These are phyloP conservation scores for Xestobium rufovillosum DNA, from an alignment of 2,888 invertebrate species.

Conservation along the genomic window DNA sequence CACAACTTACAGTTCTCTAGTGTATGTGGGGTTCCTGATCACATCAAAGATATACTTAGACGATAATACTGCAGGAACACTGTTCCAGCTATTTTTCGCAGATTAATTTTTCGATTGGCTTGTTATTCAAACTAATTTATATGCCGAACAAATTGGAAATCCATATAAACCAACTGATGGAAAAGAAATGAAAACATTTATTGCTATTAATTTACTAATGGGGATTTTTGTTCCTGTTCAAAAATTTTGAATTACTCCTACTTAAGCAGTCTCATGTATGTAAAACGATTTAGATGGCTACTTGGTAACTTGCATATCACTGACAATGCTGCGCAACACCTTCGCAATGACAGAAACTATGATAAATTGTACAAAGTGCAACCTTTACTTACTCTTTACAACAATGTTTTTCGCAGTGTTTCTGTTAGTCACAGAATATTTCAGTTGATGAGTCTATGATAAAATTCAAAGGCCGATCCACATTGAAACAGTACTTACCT, in stretches of 20 bases:
- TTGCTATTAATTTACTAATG: conserved; percentile 25
- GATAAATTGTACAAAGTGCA: conserved; percentile 26
- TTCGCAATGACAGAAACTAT: conserved; percentile 18
- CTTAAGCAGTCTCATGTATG: conserved; percentile 19
- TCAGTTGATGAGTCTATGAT: conserved; percentile 9
- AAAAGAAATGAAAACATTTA: conserved; percentile 21
- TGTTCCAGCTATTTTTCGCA: no score
- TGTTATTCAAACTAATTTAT: conserved; percentile 24
- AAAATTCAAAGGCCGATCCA: conserved; percentile 9
- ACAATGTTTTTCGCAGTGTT: no score
- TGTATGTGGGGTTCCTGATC: no score
- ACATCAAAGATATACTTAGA: no score
- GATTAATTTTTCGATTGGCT: conserved; percentile 20
- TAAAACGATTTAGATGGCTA: conserved; percentile 21
- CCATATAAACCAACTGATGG: conserved; percentile 13
- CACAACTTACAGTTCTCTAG: no score
- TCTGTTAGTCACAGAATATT: conserved; percentile 3
- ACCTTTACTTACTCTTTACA: conserved; percentile 20
- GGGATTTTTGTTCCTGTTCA: conserved; percentile 24
- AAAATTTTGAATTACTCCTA: conserved; percentile 19
- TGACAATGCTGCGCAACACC: conserved; percentile 21
- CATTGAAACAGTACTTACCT: conserved; percentile 24
- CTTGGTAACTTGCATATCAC: conserved; percentile 24
- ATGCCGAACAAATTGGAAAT: conserved; percentile 16
- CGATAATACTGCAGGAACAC: no score